Percentiles rank a stretch among this genome's conserved stretches.
Evolutionary conservation across 2,888 invertebrate genomes (phyloP).

Genomic region (Teleogryllus oceanicus): DNA sequence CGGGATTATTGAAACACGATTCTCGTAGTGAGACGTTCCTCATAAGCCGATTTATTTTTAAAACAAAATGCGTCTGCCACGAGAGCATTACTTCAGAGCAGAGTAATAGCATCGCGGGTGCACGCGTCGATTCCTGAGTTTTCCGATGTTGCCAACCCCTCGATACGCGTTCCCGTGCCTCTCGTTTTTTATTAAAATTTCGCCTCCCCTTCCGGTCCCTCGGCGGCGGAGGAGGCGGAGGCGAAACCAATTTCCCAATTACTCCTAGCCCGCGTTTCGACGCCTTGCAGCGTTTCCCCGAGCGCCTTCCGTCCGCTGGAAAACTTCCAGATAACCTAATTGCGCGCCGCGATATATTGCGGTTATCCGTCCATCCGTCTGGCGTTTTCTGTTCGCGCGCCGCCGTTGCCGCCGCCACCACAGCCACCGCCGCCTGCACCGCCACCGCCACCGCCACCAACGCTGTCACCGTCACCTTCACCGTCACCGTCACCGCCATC

Average conservation of each 20-base stretch:
- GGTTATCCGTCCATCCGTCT: conserved; percentile 18
- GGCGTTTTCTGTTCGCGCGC: neutral
- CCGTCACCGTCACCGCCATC: too few species aligned
- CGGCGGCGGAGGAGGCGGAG: neutral
- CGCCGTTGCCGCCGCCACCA: neutral
- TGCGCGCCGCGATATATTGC: conserved; percentile 6
- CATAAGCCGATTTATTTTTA: too few species aligned
- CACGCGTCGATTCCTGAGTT: neutral
- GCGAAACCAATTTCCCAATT: conserved; percentile 6
- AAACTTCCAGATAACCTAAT: conserved; percentile 9
- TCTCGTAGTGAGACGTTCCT: too few species aligned
- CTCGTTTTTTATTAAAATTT: conserved; percentile 18
- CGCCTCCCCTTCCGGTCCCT: neutral
- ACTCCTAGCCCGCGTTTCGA: neutral
- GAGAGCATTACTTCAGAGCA: too few species aligned
- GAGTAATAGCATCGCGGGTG: too few species aligned
- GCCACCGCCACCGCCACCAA: too few species aligned
- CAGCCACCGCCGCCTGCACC: neutral
- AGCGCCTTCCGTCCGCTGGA: neutral
- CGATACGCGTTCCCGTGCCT: neutral
- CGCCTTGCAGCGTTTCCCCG: conserved; percentile 4
- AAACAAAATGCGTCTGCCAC: too few species aligned
- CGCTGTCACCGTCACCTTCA: too few species aligned
- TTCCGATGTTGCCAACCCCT: neutral
- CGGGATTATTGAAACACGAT: too few species aligned